phyloP scores from a whole-genome alignment of 53 echinoderm and acorn worm genomes.

The Patiria pectinifera region DNA sequence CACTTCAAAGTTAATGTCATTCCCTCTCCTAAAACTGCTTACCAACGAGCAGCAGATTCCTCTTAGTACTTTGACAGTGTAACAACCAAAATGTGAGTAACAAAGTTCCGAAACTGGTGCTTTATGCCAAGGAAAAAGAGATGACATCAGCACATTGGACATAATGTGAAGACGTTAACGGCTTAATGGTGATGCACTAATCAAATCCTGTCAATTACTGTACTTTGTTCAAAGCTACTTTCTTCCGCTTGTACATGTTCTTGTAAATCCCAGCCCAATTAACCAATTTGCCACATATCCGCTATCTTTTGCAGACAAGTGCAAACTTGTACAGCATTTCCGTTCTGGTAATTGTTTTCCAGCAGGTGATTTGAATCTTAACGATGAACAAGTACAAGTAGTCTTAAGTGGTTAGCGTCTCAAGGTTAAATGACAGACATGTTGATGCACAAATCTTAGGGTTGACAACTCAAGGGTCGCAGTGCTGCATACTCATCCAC shows the following conservation, averaged over 20 bases:
- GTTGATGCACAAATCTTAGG: background rate
- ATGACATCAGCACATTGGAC: constrained; percentile 26
- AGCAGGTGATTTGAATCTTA: too few relatives aligned
- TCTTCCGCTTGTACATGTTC: background rate
- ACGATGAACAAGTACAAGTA: background rate
- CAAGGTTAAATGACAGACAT: constrained; percentile 14
- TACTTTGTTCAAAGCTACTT: background rate
- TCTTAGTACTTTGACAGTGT: too few relatives aligned
- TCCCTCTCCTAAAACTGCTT: too few relatives aligned
- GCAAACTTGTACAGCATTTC: background rate
- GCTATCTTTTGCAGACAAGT: constrained; percentile 11
- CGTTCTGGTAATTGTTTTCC: too few relatives aligned
- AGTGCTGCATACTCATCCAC: background rate
- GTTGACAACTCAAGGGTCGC: background rate
- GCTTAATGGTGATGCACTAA: background rate
- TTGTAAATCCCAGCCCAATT: constrained; percentile 27
- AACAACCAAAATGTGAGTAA: background rate
- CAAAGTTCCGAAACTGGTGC: background rate
- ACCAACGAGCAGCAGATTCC: too few relatives aligned
- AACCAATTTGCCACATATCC: constrained; percentile 36
- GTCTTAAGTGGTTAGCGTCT: background rate
- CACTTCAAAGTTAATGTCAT: too few relatives aligned
- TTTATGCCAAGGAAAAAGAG: background rate
- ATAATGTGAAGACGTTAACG: background rate
- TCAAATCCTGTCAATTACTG: constrained; percentile 1